Base-by-base conservation (phyloP, 1,140 invertebrate genomes). In the Lycorma delicatula region DNA sequence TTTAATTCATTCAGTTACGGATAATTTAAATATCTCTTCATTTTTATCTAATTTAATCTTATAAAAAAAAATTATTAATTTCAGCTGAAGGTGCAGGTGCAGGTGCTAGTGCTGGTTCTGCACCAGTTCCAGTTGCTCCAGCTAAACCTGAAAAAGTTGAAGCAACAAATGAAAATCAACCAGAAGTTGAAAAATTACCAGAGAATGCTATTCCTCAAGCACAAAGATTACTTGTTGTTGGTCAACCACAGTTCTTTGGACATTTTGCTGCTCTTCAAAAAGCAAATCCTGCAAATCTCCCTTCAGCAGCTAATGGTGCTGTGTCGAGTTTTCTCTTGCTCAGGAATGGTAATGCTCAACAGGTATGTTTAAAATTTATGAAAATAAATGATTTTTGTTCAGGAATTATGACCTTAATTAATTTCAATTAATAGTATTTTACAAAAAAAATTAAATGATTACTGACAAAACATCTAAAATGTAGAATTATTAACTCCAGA, bases 161-260 rank as follows among this genome's bases (percentile, higher is more conserved):
- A 44, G 41, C 41, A 5, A 20, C 41, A 16, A 44, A 44, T 13
- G 20, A 29, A 18, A 28, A 29, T 11, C 16, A 44, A 13, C 18
- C 18, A 18, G 41, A 44, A 22, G 41, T 44, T 16, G 7, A 5
- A 5, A 6, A 16, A 11, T 20, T 20, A 5, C 5, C 41, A 7
- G 29, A 18, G 20, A 51, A 18, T n/a, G 29, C 28, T 23, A 28
- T 22, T 2, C 56, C 57, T 13, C 61, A 63, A 25, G n/a, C n/a
- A n/a, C 41, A 44, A 11, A 26, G 53, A 22, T 60, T 47, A n/a
- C 36, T 62, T 12, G 31, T 61, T 3, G 20, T 58, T 2, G 53
- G 56, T n/a, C 59, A 61, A 28, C 62, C 62, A 6, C 62, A 63
- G 49, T 61, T 63, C 56, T 61, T 59, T 41, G 56, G 56, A 2